Percentiles rank a stretch among this genome's conserved stretches.
phyloP scores from a whole-genome alignment of 2,113 vertebrate genomes.

The Isurus oxyrinchus region DNA sequence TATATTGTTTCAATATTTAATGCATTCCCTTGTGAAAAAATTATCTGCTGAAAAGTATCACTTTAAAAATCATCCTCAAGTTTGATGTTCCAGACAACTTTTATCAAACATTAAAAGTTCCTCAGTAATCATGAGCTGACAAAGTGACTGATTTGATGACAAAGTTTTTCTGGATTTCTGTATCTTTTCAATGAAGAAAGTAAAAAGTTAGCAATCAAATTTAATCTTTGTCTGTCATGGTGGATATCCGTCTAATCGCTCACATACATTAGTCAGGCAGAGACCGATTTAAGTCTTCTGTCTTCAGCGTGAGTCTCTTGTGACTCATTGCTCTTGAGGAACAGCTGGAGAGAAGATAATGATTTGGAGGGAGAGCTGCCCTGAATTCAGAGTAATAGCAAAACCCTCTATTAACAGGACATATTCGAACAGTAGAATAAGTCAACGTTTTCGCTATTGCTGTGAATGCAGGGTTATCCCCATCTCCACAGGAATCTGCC shows the following conservation, averaged over 20 bases:
- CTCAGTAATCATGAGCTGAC: background rate
- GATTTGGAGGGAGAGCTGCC: background rate
- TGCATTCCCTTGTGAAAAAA: slow-evolving; percentile 3
- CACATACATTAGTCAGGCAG: background rate
- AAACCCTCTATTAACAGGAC: background rate
- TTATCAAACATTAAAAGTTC: background rate
- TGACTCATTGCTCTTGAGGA: background rate
- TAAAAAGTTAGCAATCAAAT: background rate
- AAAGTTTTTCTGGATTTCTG: background rate
- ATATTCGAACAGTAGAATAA: too few species aligned
- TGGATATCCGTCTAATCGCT: background rate
- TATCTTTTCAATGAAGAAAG: background rate
- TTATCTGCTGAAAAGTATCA: background rate
- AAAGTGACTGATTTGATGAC: background rate
- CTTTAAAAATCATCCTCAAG: background rate
- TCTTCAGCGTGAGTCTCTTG: background rate
- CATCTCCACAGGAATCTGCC: background rate
- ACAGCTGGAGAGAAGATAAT: background rate
- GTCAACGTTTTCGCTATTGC: background rate
- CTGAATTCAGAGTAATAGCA: background rate
- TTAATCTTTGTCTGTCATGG: background rate
- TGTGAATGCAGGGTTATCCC: background rate
- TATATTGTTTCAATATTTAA: background rate
- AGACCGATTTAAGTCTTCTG: background rate
- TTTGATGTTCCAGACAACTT: background rate